Evolutionary conservation across 92 coral and sea anemone genomes (phyloP), one percentile per base, ranked within the genome.

Genomic region (Palythoa heliodiscus): DNA sequence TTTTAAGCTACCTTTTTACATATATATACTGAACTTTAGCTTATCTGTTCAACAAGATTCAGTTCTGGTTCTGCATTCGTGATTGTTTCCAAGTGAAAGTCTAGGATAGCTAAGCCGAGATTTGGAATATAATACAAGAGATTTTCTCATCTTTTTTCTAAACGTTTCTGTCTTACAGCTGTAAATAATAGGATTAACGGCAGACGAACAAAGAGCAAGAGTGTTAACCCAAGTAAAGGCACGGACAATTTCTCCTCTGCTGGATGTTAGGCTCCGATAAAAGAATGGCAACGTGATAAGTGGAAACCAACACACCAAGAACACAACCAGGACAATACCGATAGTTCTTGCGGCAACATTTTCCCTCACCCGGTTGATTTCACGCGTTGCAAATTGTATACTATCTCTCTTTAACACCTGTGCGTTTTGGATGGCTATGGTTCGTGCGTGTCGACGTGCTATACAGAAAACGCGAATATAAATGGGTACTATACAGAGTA

Each of bases 301-400:
- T 53, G 98, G 98, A 25, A 96, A 83, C 98, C 98, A 96, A 53
- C 98, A 93, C 67, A 96, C 52, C 19, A 93, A 89, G 71, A 96
- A 96, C 22, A 89, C 89, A 24, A 71, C 82, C 53, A 95, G 80
- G 24, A 96, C 93, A 35, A 78, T 83, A n/a, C 98, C 98, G 40
- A 96, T 90, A 54, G 98, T 96, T 87, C 87, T 92, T 5, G 97
- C 98, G 0, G 98, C 98, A 17, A 89, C 63, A 82, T 93, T 92
- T 50, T 93, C 95, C 57, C 88, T 84, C 29, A 87, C 94, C 23
- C 66, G 70, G 29, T 84, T 87, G 78, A 70, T 82, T 82, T 81
- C 75, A 29, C 68, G 73, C 25, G 83, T 82, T 43, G 88, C 82
- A 66, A 38, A 71, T 71, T 90, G 88, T 73, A 85, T 87, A 80